Evolutionary conservation across 2,797 vertebrate species (phyloP), one percentile per base, ranked within the genome.

Genomic region (Anguilla pacifica): DNA sequence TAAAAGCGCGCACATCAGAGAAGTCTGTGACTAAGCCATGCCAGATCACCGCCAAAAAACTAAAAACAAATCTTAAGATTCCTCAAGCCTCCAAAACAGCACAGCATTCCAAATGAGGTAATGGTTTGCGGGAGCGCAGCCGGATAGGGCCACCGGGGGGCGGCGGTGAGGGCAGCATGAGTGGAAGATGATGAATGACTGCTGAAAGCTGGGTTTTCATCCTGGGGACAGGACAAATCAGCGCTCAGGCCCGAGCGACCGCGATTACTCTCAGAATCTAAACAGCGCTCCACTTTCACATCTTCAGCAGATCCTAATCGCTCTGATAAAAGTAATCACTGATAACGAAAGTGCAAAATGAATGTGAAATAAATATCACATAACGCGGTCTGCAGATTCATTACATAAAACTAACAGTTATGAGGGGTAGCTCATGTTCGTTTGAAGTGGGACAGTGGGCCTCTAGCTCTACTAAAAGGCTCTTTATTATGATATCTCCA

Each of bases 1-100:
- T 55, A 87, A n/a, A 92, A 89, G 89, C 57, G 74, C 51, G 49
- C 87, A 89, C 88, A 87, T 85, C 85, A 53, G 84, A 89, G 86
- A 86, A 85, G 88, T 72, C 84, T 43, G 85, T 74, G 81, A 13
- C 22, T 64, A 90, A 70, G 67, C 67, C 55, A 72, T 79, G 81
- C 84, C 74, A 82, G 89, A 91, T 86, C 51, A 59, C 39, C 0
- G 39, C 39, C 57, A 89, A 89, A 86, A 89, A 91, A 88, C 22
- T n/a, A 67, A 39, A 79, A 74, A 84, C 84, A 19, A 86, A 83
- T 85, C 84, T 83, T 83, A 84, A 39, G 85, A 74, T 31, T 85
- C 83, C 31, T 67, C 59, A n/a, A 82, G 70, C 72, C 22, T 46
- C 28, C 82, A 84, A 46, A 59, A 55, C 74, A 83, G 1, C n/a